These are phyloP conservation scores for Lates calcarifer DNA, from an alignment of 2,113 vertebrate species.

Conservation along the genomic window DNA sequence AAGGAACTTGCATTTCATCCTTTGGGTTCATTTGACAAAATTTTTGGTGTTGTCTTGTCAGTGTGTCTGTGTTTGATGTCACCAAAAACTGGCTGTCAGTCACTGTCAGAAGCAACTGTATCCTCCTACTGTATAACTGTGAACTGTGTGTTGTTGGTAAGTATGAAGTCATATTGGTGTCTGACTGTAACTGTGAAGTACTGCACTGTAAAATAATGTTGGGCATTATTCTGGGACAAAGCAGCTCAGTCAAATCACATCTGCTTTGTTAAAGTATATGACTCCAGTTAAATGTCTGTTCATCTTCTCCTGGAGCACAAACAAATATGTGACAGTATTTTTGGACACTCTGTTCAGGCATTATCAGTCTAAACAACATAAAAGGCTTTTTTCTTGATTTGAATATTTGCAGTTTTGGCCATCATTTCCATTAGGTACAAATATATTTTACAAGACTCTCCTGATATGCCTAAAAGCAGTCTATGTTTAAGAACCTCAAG, in stretches of 20 bases:
- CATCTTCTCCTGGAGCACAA: background rate
- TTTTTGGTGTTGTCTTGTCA: constrained; percentile 27
- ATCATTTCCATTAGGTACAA: background rate
- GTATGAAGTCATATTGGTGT: constrained; percentile 15
- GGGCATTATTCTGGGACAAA: constrained; percentile 20
- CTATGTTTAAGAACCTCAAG: too few relatives aligned
- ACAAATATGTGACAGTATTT: too few relatives aligned
- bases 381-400: background rate
- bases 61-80: constrained; percentile 37
- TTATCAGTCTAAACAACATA: too few relatives aligned
- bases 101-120: constrained; percentile 8
- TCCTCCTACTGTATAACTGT: constrained; percentile 6
- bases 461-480: background rate
- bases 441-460: background rate
- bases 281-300: background rate
- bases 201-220: background rate
- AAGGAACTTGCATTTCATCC: constrained; percentile 26
- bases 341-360: too few relatives aligned
- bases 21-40: constrained; percentile 36
- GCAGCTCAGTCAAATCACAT: constrained; percentile 15
- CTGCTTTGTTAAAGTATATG: background rate
- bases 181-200: constrained; percentile 16
- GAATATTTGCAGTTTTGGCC: background rate
- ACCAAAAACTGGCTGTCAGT: background rate
- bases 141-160: constrained; percentile 31